phyloP scores from a whole-genome alignment of 2,797 vertebrate genomes.

The Hemibagrus guttatus region DNA sequence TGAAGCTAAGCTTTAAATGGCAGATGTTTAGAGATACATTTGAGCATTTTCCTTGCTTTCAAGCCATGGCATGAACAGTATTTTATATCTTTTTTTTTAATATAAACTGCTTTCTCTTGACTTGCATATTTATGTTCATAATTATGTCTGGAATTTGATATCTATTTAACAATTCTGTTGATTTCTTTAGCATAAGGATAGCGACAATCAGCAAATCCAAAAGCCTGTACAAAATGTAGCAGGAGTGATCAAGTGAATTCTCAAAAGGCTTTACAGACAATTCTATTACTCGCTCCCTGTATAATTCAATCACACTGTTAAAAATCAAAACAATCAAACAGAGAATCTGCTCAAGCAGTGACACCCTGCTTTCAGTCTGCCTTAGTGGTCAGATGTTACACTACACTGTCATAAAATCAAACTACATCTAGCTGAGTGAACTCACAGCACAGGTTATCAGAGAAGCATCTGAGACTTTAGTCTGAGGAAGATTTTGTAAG shows the following conservation, averaged over 20 bases:
- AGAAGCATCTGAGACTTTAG: not conserved
- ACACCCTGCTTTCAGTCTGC: not conserved
- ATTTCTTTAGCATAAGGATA: not conserved
- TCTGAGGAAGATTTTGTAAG: conserved; percentile 21
- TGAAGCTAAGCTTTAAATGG: conserved; percentile 23
- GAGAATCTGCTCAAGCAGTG: not conserved
- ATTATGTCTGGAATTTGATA: conserved; percentile 1
- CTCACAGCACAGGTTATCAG: conserved; percentile 12
- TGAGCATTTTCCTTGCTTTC: conserved; percentile 25
- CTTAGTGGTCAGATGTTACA: not conserved
- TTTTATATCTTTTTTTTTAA: not conserved
- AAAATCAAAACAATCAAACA: not conserved
- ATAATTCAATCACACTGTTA: not conserved
- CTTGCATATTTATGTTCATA: not conserved
- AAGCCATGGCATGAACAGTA: not conserved
- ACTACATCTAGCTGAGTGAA: not conserved
- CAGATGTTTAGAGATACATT: conserved; percentile 34
- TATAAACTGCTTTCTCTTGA: conserved; percentile 7
- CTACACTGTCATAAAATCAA: not conserved
- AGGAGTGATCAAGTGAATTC: not conserved
- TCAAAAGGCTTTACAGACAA: not conserved
- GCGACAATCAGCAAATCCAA: not conserved
- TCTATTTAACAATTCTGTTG: not conserved
- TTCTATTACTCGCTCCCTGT: not conserved
- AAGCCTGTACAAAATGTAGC: not conserved